These are phyloP conservation scores for Drosophila bifasciata DNA, from an alignment of 1,140 invertebrate species.

Conservation along the genomic window DNA sequence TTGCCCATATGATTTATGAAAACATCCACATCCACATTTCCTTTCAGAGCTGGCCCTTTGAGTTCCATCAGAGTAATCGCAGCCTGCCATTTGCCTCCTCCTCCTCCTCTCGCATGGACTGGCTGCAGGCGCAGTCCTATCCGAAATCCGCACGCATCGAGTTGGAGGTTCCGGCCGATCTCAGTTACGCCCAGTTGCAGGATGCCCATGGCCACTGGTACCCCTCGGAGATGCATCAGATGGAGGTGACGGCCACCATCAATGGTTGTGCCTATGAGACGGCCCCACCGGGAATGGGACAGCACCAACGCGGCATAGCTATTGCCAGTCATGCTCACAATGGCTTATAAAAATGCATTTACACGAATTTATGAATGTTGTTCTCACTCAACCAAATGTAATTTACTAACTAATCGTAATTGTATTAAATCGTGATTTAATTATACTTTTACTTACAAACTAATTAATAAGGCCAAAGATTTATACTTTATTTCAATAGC, in stretches of 20 bases:
- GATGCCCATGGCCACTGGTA: constrained; percentile 60
- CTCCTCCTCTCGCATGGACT: constrained; percentile 60
- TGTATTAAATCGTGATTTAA: constrained; percentile 75
- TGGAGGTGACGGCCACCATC: constrained; percentile 42
- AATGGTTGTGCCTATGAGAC: constrained; percentile 56
- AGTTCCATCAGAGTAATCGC: constrained; percentile 70
- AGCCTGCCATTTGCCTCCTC: constrained; percentile 37
- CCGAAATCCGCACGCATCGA: constrained; percentile 48
- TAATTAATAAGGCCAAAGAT: constrained; percentile 67
- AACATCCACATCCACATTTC: constrained; percentile 8
- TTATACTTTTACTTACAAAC: constrained; percentile 37
- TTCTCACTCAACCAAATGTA: constrained; percentile 21
- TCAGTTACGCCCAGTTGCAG: constrained; percentile 50
- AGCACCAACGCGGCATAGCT: constrained; percentile 56
- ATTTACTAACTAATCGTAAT: constrained; percentile 27
- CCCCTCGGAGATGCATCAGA: constrained; percentile 46
- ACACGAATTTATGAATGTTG: constrained; percentile 18
- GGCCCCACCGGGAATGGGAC: constrained; percentile 18
- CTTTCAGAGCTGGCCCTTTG: constrained; percentile 78
- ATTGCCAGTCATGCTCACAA: constrained; percentile 60
- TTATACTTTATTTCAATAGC: constrained; percentile 38
- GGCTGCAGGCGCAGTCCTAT: constrained; percentile 57
- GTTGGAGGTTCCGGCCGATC: constrained; percentile 32
- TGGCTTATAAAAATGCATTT: constrained; percentile 37
- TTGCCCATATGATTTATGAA: constrained; percentile 47